Evolutionary conservation across 2,888 invertebrate genomes (phyloP).

Genomic region (Torymus texanus): DNA sequence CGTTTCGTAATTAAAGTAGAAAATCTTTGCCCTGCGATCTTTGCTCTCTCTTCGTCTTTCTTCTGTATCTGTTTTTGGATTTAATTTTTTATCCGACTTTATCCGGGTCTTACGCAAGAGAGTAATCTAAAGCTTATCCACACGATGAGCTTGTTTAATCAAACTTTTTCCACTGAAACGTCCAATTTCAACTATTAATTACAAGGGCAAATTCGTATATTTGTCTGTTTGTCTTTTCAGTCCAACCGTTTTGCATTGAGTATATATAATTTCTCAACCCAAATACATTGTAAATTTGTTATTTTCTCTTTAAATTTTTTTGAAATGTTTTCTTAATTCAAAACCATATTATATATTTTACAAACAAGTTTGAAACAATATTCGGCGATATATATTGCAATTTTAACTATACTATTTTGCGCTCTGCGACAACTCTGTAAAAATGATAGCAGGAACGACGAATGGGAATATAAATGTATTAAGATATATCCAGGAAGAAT

Average conservation of each 20-base stretch:
- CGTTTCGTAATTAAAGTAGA: not conserved
- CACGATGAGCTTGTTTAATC: not conserved
- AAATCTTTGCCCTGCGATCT: not conserved
- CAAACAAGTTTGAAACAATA: too few species aligned
- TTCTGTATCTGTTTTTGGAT: not conserved
- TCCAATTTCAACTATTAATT: too few species aligned
- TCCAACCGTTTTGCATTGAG: too few species aligned
- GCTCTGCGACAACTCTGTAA: not conserved
- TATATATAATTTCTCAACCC: too few species aligned
- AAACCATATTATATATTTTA: too few species aligned
- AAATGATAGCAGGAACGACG: not conserved
- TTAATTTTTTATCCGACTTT: not conserved
- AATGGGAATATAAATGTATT: not conserved
- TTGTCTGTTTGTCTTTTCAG: too few species aligned
- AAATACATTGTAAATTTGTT: too few species aligned
- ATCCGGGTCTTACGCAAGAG: not conserved
- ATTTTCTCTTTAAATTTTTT: too few species aligned
- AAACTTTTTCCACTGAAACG: not conserved
- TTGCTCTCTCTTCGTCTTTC: not conserved
- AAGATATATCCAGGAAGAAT: not conserved
- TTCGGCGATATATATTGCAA: too few species aligned
- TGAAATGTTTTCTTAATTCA: too few species aligned
- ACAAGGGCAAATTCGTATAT: too few species aligned
- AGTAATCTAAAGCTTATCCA: not conserved
- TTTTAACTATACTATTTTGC: too few species aligned